Conservation (phyloP, 2,797 vertebrate species). For the Darevskia nairensis region DNA sequence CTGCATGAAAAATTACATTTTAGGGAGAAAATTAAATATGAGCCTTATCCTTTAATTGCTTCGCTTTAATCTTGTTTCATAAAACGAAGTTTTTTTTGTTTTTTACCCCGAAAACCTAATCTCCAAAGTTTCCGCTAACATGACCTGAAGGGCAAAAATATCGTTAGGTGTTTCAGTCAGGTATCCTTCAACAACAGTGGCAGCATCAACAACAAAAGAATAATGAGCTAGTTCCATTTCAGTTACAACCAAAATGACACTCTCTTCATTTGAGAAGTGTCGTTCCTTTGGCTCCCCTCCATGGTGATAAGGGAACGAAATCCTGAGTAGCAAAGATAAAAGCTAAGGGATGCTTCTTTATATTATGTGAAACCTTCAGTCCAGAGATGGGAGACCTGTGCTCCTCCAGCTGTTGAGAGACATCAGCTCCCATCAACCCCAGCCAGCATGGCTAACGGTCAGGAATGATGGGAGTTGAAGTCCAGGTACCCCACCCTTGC, state of each 20-base stretch:
- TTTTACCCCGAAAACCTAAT: conserved; percentile 47
- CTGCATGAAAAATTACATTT: conserved; percentile 65
- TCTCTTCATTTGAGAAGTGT: conserved; percentile 62
- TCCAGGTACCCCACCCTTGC: no score
- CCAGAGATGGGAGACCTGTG: no score
- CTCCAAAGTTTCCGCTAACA: conserved; percentile 71
- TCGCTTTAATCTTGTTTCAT: conserved; percentile 70
- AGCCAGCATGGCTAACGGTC: no score
- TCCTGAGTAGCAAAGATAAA: conserved; percentile 63
- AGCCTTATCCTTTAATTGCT: conserved; percentile 75
- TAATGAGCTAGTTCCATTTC: conserved; percentile 64
- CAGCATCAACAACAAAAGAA: conserved; percentile 70
- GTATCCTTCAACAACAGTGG: conserved; percentile 68
- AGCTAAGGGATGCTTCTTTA: conserved; percentile 64
- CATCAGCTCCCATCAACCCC: no score
- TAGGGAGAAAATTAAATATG: conserved; percentile 67
- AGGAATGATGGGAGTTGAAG: no score
- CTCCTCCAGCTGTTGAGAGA: no score
- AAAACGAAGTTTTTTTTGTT: conserved; percentile 59
- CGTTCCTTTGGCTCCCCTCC: conserved; percentile 65
- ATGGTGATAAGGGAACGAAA: conserved; percentile 64
- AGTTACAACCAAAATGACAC: conserved; percentile 64
- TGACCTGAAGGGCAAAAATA: conserved; percentile 60
- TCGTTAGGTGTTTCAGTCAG: conserved; percentile 63
- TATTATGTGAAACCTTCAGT: conserved; percentile 55